Evolutionary conservation across 2,888 invertebrate species (phyloP).

Genomic region (Leucania comma): DNA sequence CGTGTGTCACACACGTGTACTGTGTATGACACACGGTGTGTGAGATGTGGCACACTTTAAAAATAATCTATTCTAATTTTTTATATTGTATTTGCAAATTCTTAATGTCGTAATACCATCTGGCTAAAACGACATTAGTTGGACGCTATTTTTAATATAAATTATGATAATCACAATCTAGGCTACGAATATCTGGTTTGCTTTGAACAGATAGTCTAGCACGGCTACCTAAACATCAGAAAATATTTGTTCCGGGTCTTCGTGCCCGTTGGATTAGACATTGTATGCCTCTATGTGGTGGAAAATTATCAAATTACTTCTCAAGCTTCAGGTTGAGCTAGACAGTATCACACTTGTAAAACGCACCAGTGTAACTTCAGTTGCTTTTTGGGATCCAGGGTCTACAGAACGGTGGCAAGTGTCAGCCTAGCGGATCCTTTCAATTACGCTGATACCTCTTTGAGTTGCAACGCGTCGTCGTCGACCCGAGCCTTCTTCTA

Average conservation of each 20-base stretch:
- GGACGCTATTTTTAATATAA: constrained; percentile 3
- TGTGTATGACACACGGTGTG: not conserved
- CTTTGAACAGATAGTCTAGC: not conserved
- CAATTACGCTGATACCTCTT: too few relatives aligned
- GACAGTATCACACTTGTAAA: too few relatives aligned
- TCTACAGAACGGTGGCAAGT: too few relatives aligned
- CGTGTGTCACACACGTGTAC: not conserved
- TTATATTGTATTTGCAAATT: not conserved
- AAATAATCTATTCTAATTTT: not conserved
- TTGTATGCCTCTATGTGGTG: too few relatives aligned
- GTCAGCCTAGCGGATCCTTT: too few relatives aligned
- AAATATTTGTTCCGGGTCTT: not conserved
- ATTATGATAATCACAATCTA: not conserved
- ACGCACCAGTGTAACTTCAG: too few relatives aligned
- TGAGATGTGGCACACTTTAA: too few relatives aligned
- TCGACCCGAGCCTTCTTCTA: too few relatives aligned
- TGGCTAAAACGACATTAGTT: not conserved
- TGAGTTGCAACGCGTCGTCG: too few relatives aligned
- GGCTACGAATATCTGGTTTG: not conserved
- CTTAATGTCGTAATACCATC: not conserved
- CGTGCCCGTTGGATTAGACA: not conserved
- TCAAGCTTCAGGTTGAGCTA: too few relatives aligned
- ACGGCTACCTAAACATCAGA: not conserved
- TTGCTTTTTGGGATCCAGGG: too few relatives aligned
- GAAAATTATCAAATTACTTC: too few relatives aligned